phyloP scores from a whole-genome alignment of 2,888 invertebrate genomes.

The Cantharis nigra region DNA sequence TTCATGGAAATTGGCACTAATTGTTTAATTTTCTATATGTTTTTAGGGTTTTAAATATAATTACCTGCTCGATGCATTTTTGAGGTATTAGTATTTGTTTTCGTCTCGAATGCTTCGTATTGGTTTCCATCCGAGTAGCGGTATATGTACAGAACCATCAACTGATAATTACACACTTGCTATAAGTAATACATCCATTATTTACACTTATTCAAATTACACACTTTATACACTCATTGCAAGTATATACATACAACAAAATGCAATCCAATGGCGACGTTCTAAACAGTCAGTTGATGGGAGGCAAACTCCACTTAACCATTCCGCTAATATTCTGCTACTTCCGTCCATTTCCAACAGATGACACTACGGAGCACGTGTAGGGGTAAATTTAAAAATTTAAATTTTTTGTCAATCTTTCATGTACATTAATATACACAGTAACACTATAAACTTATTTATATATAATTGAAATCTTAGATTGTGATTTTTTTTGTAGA shows the following conservation, averaged over 20 bases:
- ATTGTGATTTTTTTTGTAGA: too few relatives aligned
- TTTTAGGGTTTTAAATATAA: conserved; percentile 35
- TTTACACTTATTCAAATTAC: conserved; percentile 35
- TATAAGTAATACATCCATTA: conserved; percentile 29
- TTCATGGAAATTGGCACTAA: neutral
- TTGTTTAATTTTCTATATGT: conserved; percentile 14
- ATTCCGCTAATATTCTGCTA: conserved; percentile 31
- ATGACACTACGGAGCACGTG: neutral
- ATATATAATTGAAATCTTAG: too few relatives aligned
- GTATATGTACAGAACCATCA: conserved; percentile 31
- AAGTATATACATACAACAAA: conserved; percentile 46
- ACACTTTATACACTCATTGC: conserved; percentile 47
- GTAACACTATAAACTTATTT: neutral
- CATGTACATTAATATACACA: neutral
- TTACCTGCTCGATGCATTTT: conserved; percentile 51
- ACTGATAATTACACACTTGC: conserved; percentile 29
- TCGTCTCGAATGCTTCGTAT: conserved; percentile 47
- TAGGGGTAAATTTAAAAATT: neutral
- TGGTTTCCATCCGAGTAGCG: conserved; percentile 46
- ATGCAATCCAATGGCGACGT: conserved; percentile 56
- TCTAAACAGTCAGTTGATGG: conserved; percentile 56
- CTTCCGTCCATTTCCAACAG: neutral
- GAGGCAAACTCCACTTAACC: conserved; percentile 56
- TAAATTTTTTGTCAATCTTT: neutral
- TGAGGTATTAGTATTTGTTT: conserved; percentile 52